These are phyloP conservation scores for Aleiodes sp. DNA, from an alignment of 1,140 invertebrate genomes.

Conservation along the genomic window DNA sequence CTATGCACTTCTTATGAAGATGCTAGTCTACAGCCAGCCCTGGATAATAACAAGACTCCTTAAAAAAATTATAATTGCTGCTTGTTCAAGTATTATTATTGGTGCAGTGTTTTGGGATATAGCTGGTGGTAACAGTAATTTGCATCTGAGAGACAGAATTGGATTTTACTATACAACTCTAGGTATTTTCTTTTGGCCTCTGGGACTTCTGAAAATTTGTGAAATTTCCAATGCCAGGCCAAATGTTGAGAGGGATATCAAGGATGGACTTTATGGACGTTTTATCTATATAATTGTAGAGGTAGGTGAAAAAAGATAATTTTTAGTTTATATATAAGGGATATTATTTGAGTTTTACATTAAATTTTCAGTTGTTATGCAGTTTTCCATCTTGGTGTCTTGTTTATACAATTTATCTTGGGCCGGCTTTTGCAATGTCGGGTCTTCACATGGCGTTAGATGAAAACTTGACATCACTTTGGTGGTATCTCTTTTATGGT, in stretches of 20 bases:
- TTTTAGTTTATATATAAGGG: too few species aligned
- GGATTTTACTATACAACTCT: conserved; percentile 88
- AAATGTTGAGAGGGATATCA: conserved; percentile 81
- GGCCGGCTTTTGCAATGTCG: conserved; percentile 90
- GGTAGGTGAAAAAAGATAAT: too few species aligned
- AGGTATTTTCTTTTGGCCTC: conserved; percentile 80
- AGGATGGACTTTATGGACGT: conserved; percentile 81
- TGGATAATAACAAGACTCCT: conserved; percentile 82
- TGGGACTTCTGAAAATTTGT: conserved; percentile 74
- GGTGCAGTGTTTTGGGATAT: conserved; percentile 92
- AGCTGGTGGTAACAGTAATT: conserved; percentile 72
- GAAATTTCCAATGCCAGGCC: conserved; percentile 76
- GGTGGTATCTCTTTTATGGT: conserved; percentile 67
- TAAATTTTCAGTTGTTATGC: conserved; percentile 66
- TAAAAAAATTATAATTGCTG: conserved; percentile 78
- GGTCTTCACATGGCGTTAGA: conserved; percentile 70
- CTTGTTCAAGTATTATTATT: conserved; percentile 82
- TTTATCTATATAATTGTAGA: conserved; percentile 81
- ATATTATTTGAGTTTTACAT: not conserved
- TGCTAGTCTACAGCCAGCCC: conserved; percentile 86
- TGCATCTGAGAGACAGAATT: conserved; percentile 78
- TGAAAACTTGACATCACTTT: conserved; percentile 57
- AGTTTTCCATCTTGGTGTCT: conserved; percentile 71
- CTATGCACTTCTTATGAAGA: conserved; percentile 73
- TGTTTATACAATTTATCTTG: conserved; percentile 83